Conservation (phyloP, 2,113 vertebrate genomes). For the Notothenia coriiceps region DNA sequence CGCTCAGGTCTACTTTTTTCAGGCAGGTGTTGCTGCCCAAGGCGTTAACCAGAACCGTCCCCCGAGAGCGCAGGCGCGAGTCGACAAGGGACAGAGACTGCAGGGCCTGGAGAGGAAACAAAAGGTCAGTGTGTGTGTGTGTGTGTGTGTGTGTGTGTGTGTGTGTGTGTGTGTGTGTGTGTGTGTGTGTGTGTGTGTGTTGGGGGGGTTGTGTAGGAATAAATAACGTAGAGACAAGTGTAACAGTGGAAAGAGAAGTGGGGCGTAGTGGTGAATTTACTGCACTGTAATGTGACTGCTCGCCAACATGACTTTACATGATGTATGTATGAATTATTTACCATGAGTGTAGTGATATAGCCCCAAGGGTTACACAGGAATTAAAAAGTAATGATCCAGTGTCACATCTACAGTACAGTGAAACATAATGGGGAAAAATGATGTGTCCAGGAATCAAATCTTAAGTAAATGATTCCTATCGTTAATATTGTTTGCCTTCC, state of each 20-base stretch:
- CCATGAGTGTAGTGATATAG: constrained; percentile 44
- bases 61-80: constrained; percentile 88
- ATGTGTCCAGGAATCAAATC: constrained; percentile 13
- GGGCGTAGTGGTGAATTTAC: constrained; percentile 27
- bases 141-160: no score
- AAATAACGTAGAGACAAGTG: constrained; percentile 14
- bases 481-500: not conserved
- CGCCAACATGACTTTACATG: constrained; percentile 48
- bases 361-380: constrained; percentile 19
- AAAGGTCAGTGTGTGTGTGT: not conserved
- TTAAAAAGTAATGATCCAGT: constrained; percentile 63
- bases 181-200: no score
- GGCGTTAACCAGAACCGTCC: constrained; percentile 90
- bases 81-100: constrained; percentile 88
- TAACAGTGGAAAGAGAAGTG: not conserved
- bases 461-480: no score
- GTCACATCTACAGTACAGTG: constrained; percentile 27
- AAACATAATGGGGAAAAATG: constrained; percentile 49
- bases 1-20: constrained; percentile 89
- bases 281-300: constrained; percentile 34
- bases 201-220: constrained; percentile 8
- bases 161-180: not conserved
- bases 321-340: constrained; percentile 71
- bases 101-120: constrained; percentile 78
- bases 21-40: constrained; percentile 91